phyloP scores from a whole-genome alignment of 2,888 invertebrate genomes.

The Leptogaster cylindrica region DNA sequence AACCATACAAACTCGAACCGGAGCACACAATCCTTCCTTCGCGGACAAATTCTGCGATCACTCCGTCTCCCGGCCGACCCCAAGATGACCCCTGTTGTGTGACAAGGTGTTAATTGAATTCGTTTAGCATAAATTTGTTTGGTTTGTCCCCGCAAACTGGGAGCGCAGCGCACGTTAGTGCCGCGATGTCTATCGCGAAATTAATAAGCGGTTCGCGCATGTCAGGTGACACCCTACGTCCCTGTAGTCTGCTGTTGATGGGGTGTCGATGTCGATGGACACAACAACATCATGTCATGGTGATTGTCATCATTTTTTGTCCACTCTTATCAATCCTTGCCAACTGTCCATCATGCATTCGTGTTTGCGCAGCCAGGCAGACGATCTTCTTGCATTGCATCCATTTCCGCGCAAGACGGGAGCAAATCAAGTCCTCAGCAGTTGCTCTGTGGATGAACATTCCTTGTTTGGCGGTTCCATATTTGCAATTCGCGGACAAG shows the following conservation, averaged over 20 bases:
- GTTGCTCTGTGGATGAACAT: neutral
- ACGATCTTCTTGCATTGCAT: neutral
- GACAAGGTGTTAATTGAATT: slow-evolving; percentile 46
- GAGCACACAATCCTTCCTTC: neutral
- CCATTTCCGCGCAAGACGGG: neutral
- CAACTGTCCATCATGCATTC: neutral
- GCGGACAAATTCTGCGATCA: neutral
- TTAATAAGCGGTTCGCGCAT: slow-evolving; percentile 33
- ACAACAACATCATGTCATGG: slow-evolving; percentile 21
- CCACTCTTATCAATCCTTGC: neutral
- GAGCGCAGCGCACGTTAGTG: slow-evolving; percentile 8
- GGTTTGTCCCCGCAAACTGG: neutral
- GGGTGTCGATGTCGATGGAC: slow-evolving; percentile 24
- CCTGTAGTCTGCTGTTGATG: neutral
- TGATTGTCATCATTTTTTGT: slow-evolving; percentile 27
- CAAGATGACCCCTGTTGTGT: slow-evolving; percentile 27
- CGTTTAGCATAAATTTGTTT: slow-evolving; percentile 43
- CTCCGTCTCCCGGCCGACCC: slow-evolving; percentile 4
- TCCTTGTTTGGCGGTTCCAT: slow-evolving; percentile 5
- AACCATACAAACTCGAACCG: neutral
- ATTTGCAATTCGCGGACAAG: slow-evolving; percentile 17
- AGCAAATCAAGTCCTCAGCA: slow-evolving; percentile 12
- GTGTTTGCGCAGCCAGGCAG: neutral
- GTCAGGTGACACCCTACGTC: slow-evolving; percentile 35
- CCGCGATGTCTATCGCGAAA: slow-evolving; percentile 25